Evolutionary conservation across 1,140 invertebrate species (phyloP).

Genomic region (Scaptomyza hsui): DNA sequence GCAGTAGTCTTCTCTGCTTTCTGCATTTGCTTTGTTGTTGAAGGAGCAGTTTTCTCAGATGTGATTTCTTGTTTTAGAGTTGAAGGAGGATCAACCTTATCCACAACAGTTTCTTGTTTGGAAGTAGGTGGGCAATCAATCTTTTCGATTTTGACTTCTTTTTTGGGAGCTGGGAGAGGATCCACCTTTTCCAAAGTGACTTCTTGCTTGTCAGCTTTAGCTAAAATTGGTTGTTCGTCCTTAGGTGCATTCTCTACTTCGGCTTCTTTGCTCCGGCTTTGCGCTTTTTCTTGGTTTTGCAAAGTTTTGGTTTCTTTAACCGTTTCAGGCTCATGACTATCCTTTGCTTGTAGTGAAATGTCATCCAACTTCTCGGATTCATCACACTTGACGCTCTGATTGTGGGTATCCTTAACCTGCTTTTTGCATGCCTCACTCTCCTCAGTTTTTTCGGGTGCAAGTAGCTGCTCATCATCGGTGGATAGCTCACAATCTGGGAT

Average conservation of each 20-base stretch:
- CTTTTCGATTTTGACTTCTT: neutral
- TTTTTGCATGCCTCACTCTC: constrained; percentile 42
- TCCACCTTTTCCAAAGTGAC: neutral
- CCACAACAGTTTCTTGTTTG: neutral
- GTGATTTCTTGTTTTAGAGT: no score
- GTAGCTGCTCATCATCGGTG: neutral
- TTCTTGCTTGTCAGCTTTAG: neutral
- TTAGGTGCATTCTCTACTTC: constrained; percentile 6
- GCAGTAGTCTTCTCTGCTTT: neutral
- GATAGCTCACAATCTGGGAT: constrained; percentile 17
- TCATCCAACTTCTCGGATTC: constrained; percentile 46
- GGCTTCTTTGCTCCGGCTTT: constrained; percentile 35
- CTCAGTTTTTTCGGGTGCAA: neutral
- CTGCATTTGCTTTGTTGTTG: neutral
- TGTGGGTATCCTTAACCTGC: constrained; percentile 56
- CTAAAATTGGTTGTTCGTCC: neutral
- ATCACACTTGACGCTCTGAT: constrained; percentile 55
- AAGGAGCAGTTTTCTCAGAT: neutral
- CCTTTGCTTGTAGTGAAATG: neutral
- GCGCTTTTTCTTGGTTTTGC: constrained; percentile 62
- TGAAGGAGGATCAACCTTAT: neutral
- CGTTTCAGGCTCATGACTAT: constrained; percentile 42
- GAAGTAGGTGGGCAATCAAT: neutral
- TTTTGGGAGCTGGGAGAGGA: neutral
- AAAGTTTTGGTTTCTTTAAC: constrained; percentile 66